Percentiles rank a stretch among this genome's conserved stretches.
Evolutionary conservation across 2,113 vertebrate species (phyloP).

Genomic region (Tinamus guttatus): DNA sequence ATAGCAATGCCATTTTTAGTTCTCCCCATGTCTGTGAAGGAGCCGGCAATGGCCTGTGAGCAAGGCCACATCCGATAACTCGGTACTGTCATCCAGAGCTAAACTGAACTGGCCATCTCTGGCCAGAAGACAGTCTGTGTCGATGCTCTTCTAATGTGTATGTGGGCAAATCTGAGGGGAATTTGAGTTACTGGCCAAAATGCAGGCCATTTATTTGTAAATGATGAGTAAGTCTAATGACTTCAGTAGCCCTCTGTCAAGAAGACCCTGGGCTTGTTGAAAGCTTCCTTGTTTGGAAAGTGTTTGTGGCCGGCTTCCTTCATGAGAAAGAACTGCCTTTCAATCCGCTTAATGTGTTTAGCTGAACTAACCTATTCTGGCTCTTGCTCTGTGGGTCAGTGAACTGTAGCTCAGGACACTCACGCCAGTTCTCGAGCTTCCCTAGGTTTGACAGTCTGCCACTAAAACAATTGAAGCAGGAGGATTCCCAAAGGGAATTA

Average conservation of each 20-base stretch:
- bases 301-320: neutral
- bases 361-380: neutral
- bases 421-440: neutral
- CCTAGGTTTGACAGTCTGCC: neutral
- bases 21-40: neutral
- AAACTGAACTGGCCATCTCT: neutral
- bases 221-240: neutral
- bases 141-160: neutral
- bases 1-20: neutral
- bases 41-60: neutral
- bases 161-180: accelerated
- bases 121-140: neutral
- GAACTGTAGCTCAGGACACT: neutral
- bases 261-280: conserved; percentile 21
- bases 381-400: neutral
- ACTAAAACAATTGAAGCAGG: neutral
- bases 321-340: neutral
- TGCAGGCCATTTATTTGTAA: neutral
- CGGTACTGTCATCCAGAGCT: neutral
- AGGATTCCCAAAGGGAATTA: neutral
- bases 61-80: neutral
- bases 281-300: conserved; percentile 20
- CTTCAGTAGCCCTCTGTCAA: neutral
- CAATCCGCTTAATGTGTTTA: neutral
- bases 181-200: neutral